phyloP scores from a whole-genome alignment of 2,888 invertebrate species.

The Hoplodrina blanda region DNA sequence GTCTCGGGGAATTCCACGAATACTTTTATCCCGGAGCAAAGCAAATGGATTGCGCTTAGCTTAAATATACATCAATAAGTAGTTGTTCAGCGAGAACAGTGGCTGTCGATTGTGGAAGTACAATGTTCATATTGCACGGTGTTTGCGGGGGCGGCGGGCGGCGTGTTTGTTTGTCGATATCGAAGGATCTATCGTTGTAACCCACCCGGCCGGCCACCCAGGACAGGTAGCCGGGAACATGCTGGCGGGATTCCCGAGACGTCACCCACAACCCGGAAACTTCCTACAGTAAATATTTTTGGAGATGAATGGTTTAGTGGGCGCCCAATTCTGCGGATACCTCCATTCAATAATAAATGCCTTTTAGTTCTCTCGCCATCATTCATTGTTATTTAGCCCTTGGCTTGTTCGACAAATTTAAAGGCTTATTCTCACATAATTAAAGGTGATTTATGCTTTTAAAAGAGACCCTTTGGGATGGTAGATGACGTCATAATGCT shows the following conservation, averaged over 20 bases:
- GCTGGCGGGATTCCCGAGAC: conserved; percentile 74
- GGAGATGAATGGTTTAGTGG: conserved; percentile 70
- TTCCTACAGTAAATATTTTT: conserved; percentile 80
- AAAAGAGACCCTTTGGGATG: conserved; percentile 13
- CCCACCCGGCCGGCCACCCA: conserved; percentile 68
- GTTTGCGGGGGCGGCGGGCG: conserved; percentile 46
- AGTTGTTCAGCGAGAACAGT: conserved; percentile 47
- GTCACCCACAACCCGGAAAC: conserved; percentile 67
- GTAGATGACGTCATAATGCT: conserved; percentile 38
- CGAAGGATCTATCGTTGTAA: conserved; percentile 64
- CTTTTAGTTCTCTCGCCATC: conserved; percentile 59
- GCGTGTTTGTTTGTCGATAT: conserved; percentile 60
- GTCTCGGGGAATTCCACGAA: conserved; percentile 55
- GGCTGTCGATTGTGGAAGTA: conserved; percentile 50
- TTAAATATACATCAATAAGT: conserved; percentile 52
- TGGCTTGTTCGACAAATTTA: conserved; percentile 49
- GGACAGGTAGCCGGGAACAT: conserved; percentile 71
- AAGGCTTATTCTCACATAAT: conserved; percentile 47
- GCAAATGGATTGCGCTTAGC: conserved; percentile 58
- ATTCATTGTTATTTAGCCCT: conserved; percentile 50
- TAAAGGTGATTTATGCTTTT: conserved; percentile 51
- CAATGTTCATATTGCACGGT: conserved; percentile 61
- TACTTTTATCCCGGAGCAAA: conserved; percentile 55
- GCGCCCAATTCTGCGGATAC: conserved; percentile 52
- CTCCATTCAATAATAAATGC: conserved; percentile 64